These are phyloP conservation scores for Epirrhoe tristata DNA, from an alignment of 2,888 invertebrate genomes.

Conservation along the genomic window DNA sequence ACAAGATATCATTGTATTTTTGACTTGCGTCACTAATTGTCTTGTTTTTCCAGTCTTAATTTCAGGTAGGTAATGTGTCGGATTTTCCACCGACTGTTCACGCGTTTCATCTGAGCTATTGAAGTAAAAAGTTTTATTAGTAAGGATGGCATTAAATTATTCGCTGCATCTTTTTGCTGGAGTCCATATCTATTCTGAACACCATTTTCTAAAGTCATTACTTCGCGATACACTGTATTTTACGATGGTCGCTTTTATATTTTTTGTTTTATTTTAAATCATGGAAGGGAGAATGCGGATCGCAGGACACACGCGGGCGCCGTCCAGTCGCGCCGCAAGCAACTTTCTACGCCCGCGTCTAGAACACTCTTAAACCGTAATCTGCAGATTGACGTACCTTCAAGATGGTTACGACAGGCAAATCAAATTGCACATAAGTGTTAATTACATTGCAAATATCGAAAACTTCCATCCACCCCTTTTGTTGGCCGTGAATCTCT, in stretches of 20 bases:
- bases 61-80: constrained; percentile 20
- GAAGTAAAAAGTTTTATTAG: constrained; percentile 1
- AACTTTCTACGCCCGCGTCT: constrained; percentile 84
- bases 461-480: constrained; percentile 49
- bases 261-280: constrained; percentile 75
- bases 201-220: constrained; percentile 61
- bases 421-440: constrained; percentile 77
- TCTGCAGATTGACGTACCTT: constrained; percentile 82
- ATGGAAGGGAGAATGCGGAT: constrained; percentile 79
- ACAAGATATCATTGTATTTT: constrained; percentile 33
- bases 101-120: constrained; percentile 16
- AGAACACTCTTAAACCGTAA: constrained; percentile 83
- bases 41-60: constrained; percentile 29
- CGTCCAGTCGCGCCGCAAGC: constrained; percentile 81
- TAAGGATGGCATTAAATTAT: constrained; percentile 15
- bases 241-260: constrained; percentile 66
- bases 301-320: constrained; percentile 83
- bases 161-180: constrained; percentile 19
- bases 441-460: constrained; percentile 63
- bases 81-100: constrained; percentile 38
- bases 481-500: constrained; percentile 51
- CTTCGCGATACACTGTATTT: constrained; percentile 69
- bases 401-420: constrained; percentile 77
- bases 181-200: constrained; percentile 64
- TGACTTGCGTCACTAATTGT: constrained; percentile 39